Evolutionary conservation across 2,113 vertebrate species (phyloP), one percentile per base, ranked within the genome.

Genomic region (Passer montanus): DNA sequence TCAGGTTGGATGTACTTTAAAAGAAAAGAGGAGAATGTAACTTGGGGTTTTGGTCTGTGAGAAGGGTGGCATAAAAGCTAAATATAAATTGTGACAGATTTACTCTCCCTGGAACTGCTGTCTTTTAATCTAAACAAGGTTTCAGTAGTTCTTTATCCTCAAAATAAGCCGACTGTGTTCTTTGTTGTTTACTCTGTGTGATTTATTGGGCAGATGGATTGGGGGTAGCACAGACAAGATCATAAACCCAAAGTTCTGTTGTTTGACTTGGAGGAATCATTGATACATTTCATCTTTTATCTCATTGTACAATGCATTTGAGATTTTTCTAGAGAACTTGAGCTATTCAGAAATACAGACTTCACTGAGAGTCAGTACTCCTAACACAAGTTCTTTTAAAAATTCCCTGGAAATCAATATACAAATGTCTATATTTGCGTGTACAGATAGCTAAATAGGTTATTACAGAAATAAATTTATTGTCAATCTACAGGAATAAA

Each of bases 201-300:
- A 92, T 93, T 94, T 93, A 83, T 86, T 90, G 55, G 74, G 59
- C 95, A 97, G 95, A 96, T 96, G 92, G 90, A 83, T 80, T 95
- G 87, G 94, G 90, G 88, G 92, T 96, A 93, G 95, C 74, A 87
- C 62, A 91, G 84, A 72, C 73, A 89, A 82, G 88, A 92, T 93
- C 75, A 93, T 73, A 92, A 88, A 87, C 30, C 41, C 46, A 10
- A 83, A 92, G 79, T 92, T 96, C 67, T 91, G 49, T 89, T 92
- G 55, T 91, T 97, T 94, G 85, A 83, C 30, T 92, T 86, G 75
- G 63, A 79, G 89, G 53, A 90, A 92, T 85, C 88, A 86, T 94
- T 95, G 88, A 94, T 95, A 82, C 18, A 41, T 93, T 94, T 92
- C 12, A 33, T 85, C 67, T 87, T 68, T 90, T 83, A 66, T 88